Evolutionary conservation across 2,888 invertebrate genomes (phyloP), one percentile per base, ranked within the genome.

Genomic region (Octonoba sinensis): DNA sequence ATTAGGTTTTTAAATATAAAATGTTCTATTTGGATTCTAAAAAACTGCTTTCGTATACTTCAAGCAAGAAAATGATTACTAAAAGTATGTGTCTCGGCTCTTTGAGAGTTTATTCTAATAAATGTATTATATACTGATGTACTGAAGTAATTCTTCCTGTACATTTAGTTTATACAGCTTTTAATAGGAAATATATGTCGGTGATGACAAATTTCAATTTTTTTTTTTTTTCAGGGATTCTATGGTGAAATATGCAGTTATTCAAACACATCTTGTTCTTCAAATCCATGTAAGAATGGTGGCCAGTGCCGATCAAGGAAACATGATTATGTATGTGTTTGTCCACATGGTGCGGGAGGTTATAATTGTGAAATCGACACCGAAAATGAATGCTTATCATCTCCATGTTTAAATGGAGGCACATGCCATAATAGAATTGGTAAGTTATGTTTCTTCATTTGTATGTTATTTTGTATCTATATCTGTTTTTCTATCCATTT

Each of bases 381-480:
- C 64, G 96, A 97, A 88, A 86, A 86, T 11, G 96, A 97, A 87
- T 97, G 97, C 87, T 93, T 93, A 78, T 96, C 95, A 1, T 96
- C 96, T 88, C 97, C 97, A 0, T 97, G 97, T 87, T 95, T 96
- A 86, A 97, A 97, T 86, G 97, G 97, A 0, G 95, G 96, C 12
- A 92, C 93, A 0, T 97, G 97, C 87, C 89, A 90, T 56, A 72
- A 81, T 20, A 77, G 93, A 77, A 90, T 94, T 0, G 95, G 95
- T 0, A 94, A 94, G 76, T 59, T 54, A 16, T 46, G 15, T 59
- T 18, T 16, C 3, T 22, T 3, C 2, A 13, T 56, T 16, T 6
- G 18, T 57, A 47, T 18, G 51, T 44, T 66, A 49, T 64, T 59
- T 59, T 59, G 12, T 22, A 16, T n/a, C 18, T 65, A 27, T 74